These are phyloP conservation scores for Mayetiola destructor DNA, from an alignment of 2,888 invertebrate genomes.

Conservation along the genomic window DNA sequence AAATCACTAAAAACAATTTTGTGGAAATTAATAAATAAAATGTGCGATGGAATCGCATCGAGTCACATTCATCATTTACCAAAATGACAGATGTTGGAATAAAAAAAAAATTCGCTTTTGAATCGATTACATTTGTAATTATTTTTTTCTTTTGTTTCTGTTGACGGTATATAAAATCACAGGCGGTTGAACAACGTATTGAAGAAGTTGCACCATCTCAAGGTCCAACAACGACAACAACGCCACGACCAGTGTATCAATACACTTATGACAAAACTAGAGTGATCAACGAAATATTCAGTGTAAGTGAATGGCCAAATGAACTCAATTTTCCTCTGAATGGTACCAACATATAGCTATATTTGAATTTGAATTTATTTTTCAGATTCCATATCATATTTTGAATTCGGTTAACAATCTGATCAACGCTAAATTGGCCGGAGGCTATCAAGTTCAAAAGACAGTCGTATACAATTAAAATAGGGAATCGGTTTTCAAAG, in stretches of 20 bases:
- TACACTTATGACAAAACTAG: not conserved
- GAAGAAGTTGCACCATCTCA: not conserved
- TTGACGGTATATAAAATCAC: too few relatives aligned
- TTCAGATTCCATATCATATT: not conserved
- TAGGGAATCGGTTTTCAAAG: too few relatives aligned
- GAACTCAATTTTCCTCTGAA: too few relatives aligned
- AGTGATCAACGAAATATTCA: conserved; percentile 10
- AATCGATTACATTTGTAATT: not conserved
- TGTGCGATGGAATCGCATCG: too few relatives aligned
- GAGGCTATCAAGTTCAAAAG: not conserved
- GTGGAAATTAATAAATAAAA: too few relatives aligned
- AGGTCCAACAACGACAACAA: conserved; percentile 1
- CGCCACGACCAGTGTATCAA: not conserved
- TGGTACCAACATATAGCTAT: too few relatives aligned
- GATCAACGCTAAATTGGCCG: not conserved
- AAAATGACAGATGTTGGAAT: too few relatives aligned
- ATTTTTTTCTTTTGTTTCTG: not conserved
- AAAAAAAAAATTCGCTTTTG: not conserved
- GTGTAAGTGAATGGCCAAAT: too few relatives aligned
- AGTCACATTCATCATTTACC: too few relatives aligned
- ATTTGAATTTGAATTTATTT: not conserved
- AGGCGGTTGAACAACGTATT: not conserved
- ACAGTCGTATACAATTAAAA: not conserved
- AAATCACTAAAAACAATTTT: not conserved
- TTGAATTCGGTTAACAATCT: not conserved